A percentile compares a stretch with the other conserved stretches of the same genome.
These are phyloP conservation scores for Mactromeris polynyma DNA, from an alignment of 2,888 invertebrate genomes.

Conservation along the genomic window DNA sequence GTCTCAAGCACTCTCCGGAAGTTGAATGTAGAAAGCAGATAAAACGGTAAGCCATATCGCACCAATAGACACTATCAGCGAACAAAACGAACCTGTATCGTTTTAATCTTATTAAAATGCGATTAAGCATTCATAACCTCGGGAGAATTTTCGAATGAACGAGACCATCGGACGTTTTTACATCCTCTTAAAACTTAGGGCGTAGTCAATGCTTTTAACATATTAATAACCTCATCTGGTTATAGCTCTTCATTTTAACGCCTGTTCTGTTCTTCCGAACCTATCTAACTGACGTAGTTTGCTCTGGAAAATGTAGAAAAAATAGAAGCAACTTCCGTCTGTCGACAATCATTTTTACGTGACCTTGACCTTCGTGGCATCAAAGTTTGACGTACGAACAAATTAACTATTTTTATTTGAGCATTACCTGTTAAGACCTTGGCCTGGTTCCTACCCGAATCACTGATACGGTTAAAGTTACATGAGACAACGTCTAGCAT, in stretches of 20 bases:
- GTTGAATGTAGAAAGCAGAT: constrained; percentile 29
- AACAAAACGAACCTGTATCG: constrained; percentile 21
- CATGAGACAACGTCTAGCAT: too few relatives aligned
- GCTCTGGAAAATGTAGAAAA: not conserved
- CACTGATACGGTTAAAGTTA: too few relatives aligned
- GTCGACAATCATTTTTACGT: not conserved
- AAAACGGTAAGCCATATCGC: constrained; percentile 33
- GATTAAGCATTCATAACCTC: constrained; percentile 12
- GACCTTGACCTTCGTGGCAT: not conserved
- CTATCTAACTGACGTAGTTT: not conserved
- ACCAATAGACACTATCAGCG: constrained; percentile 27
- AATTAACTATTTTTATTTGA: not conserved
- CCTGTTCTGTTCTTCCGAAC: not conserved
- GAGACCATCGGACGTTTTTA: not conserved
- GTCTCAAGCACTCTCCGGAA: constrained; percentile 33
- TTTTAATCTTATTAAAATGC: constrained; percentile 24
- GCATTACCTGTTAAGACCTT: too few relatives aligned
- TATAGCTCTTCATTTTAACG: not conserved
- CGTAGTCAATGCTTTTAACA: constrained; percentile 17
- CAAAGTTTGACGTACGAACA: not conserved
- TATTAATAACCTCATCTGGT: not conserved
- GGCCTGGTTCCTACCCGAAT: too few relatives aligned
- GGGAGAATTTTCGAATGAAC: not conserved
- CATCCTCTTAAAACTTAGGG: constrained; percentile 15
- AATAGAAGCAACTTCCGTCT: not conserved